These are phyloP conservation scores for Hylaeus anthracinus DNA, from an alignment of 1,140 invertebrate species.

Conservation along the genomic window DNA sequence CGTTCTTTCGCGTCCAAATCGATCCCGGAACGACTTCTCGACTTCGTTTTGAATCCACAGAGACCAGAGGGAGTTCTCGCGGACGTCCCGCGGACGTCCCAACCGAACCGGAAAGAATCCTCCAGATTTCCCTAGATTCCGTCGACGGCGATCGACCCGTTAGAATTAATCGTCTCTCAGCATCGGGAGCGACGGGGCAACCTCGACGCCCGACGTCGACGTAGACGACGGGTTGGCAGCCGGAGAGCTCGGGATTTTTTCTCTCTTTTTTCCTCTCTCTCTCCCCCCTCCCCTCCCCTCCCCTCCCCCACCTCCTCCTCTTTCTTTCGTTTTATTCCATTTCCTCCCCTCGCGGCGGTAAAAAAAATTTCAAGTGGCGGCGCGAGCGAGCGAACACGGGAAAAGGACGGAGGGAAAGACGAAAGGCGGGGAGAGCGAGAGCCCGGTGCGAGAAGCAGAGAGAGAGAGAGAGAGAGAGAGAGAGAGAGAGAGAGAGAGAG, in stretches of 20 bases:
- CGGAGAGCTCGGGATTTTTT: conserved; percentile 63
- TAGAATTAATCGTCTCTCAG: conserved; percentile 14
- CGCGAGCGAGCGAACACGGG: conserved; percentile 52
- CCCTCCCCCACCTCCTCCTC: conserved; percentile 33
- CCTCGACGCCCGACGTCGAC: conserved; percentile 34
- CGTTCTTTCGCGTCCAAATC: too few species aligned
- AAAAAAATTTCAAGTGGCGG: conserved; percentile 68
- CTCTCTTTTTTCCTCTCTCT: conserved; percentile 24
- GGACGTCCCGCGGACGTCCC: too few species aligned
- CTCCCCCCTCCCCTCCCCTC: conserved; percentile 41
- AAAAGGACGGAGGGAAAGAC: conserved; percentile 32
- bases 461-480: conserved; percentile 47
- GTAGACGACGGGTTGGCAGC: conserved; percentile 49
- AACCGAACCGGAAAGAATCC: too few species aligned
- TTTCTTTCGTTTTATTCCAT: conserved; percentile 69
- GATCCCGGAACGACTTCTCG: too few species aligned
- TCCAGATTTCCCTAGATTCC: too few species aligned
- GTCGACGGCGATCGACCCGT: background rate
- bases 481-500: conserved; percentile 50
- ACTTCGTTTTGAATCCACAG: too few species aligned
- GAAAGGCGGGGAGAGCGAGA: conserved; percentile 25
- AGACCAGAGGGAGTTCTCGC: too few species aligned
- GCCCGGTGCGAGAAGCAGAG: conserved; percentile 36
- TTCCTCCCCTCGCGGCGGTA: conserved; percentile 67
- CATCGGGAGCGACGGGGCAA: background rate